Evolutionary conservation across 2,888 invertebrate genomes (phyloP), one percentile per base, ranked within the genome.

Genomic region (Microplitis manilae): DNA sequence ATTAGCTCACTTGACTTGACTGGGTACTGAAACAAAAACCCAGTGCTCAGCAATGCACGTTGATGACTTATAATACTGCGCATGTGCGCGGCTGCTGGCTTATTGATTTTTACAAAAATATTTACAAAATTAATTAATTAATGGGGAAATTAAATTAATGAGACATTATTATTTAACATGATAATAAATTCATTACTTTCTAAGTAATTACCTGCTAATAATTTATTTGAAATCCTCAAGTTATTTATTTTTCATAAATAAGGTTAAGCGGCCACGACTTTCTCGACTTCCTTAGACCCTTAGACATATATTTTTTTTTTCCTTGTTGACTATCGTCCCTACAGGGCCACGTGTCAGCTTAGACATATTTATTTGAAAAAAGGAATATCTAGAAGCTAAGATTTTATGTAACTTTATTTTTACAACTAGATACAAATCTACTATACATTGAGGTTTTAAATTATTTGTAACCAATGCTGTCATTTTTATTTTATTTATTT

Each of bases 331-430:
- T 17, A 17, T 17, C 17, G 17, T 17, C 17, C 17, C 17, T 17
- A 17, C 1, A 1, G 17, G 17, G 17, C 17, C 17, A 17, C 17
- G 17, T 17, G 17, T 1, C 17, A 17, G 5, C 9, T 50, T 9
- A 50, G 30, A 30, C 30, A 30, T 30, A 30, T 30, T 30, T 30
- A 30, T 30, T 30, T 30, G 1, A 30, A 30, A 30, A 30, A 30
- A 30, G 30, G 30, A 30, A 30, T 30, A 30, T 20, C 20, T 30
- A 30, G 4, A 30, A 30, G 30, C 30, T 30, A 4, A 30, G 50
- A 50, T 50, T 50, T 50, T 50, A 50, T 50, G 50, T 50, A 50
- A 50, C 50, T 50, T 50, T 50, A 50, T 50, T 50, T 50, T 50
- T 50, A 50, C 50, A 50, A 50, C 50, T 50, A 50, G 9, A 50